Conservation (phyloP, 2,797 vertebrate genomes). For the Bryconaethiops microstoma region DNA sequence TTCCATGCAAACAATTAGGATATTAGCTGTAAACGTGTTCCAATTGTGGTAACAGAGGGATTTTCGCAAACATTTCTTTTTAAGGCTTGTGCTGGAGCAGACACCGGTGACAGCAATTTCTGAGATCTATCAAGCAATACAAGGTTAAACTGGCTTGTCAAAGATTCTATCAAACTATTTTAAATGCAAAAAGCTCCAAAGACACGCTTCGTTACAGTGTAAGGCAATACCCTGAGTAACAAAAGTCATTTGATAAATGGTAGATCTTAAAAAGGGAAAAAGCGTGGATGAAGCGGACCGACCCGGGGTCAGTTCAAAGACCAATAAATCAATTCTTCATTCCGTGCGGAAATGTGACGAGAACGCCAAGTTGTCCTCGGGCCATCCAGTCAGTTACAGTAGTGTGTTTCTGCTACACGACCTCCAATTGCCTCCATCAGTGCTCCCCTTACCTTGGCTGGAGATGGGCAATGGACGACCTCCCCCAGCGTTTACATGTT, state of each 20-base stretch:
- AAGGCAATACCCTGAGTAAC: conserved; percentile 78
- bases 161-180: conserved; percentile 31
- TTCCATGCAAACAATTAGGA: conserved; percentile 43
- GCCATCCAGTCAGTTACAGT: conserved; percentile 50
- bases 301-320: conserved; percentile 22
- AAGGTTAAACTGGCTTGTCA: conserved; percentile 13
- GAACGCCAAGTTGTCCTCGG: conserved; percentile 18
- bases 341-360: conserved; percentile 24
- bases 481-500: conserved; percentile 67
- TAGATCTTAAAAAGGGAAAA: conserved; percentile 35
- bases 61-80: conserved; percentile 36
- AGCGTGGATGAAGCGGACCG: conserved; percentile 21
- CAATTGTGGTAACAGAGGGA: conserved; percentile 14
- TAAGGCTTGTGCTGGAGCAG: conserved; percentile 49
- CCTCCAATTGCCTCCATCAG: conserved; percentile 25
- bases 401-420: conserved; percentile 60
- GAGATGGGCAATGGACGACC: neutral
- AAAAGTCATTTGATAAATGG: conserved; percentile 63
- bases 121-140: conserved; percentile 8
- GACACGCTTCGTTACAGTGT: conserved; percentile 66
- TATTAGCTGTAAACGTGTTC: conserved; percentile 26
- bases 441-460: conserved; percentile 4
- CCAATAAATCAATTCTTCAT: conserved; percentile 29
- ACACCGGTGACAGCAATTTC: conserved; percentile 10
- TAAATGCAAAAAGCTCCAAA: conserved; percentile 33